Percentiles rank a stretch among this genome's conserved stretches.
Evolutionary conservation across 2,113 vertebrate genomes (phyloP).

Genomic region (Prionailurus bengalensis): DNA sequence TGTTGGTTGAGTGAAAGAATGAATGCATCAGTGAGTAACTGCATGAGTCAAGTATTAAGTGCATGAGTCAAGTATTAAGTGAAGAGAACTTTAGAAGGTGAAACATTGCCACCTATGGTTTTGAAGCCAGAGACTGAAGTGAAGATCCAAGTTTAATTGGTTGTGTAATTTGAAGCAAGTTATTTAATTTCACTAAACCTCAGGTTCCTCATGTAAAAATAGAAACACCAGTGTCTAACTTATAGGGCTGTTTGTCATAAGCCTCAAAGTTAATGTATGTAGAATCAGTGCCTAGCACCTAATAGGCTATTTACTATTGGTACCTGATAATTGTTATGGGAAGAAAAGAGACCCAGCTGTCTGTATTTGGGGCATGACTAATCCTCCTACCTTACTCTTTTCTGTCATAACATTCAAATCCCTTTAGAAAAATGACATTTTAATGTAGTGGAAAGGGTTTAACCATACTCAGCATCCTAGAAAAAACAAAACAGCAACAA

Average conservation of each 20-base stretch:
- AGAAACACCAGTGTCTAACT: background rate
- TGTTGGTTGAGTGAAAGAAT: background rate
- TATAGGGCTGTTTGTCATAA: background rate
- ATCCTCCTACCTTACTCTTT: constrained; percentile 24
- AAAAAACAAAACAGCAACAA: background rate
- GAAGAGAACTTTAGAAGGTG: background rate
- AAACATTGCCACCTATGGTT: background rate
- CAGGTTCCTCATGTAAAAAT: background rate
- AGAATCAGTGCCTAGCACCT: background rate
- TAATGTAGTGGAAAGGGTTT: background rate
- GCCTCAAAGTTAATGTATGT: background rate
- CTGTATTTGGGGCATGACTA: background rate
- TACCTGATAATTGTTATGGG: background rate
- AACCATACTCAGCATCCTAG: background rate
- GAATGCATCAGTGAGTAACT: background rate
- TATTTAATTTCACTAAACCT: background rate
- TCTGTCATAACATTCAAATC: background rate
- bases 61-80: background rate
- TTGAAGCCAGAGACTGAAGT: background rate
- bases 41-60: background rate
- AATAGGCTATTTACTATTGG: background rate
- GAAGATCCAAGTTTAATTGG: background rate
- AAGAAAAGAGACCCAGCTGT: background rate
- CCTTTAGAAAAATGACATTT: background rate
- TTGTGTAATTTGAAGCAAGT: constrained; percentile 28